Evolutionary conservation across 1,140 invertebrate genomes (phyloP), one percentile per base, ranked within the genome.

Genomic region (Lordiphosa clarofinis): DNA sequence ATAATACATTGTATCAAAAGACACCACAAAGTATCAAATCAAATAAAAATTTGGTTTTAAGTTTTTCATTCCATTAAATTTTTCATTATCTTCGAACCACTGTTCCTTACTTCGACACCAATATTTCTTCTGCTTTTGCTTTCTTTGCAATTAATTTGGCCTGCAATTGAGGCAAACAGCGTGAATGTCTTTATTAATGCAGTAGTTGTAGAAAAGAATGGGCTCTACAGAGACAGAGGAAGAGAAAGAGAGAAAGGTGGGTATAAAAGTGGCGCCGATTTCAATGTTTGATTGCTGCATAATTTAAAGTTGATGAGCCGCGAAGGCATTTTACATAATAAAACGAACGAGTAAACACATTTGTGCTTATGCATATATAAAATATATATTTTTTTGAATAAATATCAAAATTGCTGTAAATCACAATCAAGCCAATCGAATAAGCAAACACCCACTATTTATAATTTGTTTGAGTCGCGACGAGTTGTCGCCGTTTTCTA

Each of bases 391-490:
- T 28, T 82, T n/a, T 78, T 73, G 64, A 86, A 78, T 73, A 78
- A 78, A 84, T 84, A 78, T 78, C 60, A 72, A 65, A 70, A 67
- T 65, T 66, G 79, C 65, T 78, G 78, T 84, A 84, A 84, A 84
- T 84, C 78, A 84, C 78, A 84, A 84, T 84, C 78, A 84, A 84
- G 73, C 73, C 69, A 78, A 84, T 78, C 73, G 73, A 84, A 81
- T 42, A 46, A 65, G 63, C 53, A 62, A 72, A 84, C 78, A 79
- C 78, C 78, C 78, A 84, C 78, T 84, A 84, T 84, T 84, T 73
- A 69, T 84, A 84, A 64, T 53, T 39, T 36, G 48, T 19, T 42
- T 35, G 7, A 19, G 5, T 50, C 28, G 46, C 42, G 50, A 50
- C 72, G 57, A 72, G 55, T 56, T 56, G 54, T 72, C n/a, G 50